Evolutionary conservation across 23 tunicate genomes (phyloP).

Genomic region (Aplidium turbinatum): DNA sequence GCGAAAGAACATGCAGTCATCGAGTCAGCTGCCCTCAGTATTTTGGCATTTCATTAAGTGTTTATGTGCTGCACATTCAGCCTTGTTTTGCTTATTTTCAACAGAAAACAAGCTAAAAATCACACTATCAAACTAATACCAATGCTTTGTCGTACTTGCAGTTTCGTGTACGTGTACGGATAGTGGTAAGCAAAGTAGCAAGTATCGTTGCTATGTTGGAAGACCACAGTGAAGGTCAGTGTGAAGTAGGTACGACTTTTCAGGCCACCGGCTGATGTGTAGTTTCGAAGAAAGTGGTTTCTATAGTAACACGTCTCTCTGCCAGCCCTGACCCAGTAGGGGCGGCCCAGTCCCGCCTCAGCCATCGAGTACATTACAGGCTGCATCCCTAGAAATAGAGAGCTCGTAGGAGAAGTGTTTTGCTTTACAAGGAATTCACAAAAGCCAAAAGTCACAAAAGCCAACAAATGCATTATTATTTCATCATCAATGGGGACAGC

Average conservation of each 20-base stretch:
- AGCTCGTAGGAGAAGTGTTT: background rate
- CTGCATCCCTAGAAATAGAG: slow-evolving; percentile 82
- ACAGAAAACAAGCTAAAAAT: background rate
- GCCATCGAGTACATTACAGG: slow-evolving; percentile 93
- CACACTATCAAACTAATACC: background rate
- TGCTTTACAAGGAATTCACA: too few relatives aligned
- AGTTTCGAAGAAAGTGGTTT: slow-evolving; percentile 72
- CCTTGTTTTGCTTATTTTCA: background rate
- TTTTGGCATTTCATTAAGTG: too few relatives aligned
- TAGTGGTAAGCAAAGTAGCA: slow-evolving; percentile 96
- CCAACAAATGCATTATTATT: too few relatives aligned
- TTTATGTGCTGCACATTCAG: too few relatives aligned
- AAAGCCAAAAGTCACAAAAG: too few relatives aligned
- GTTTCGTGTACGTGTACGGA: slow-evolving; percentile 94
- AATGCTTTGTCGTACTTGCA: slow-evolving; percentile 62
- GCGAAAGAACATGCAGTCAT: too few relatives aligned
- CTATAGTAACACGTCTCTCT: slow-evolving; percentile 81
- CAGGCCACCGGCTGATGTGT: slow-evolving; percentile 59
- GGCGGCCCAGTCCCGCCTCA: slow-evolving; percentile 82
- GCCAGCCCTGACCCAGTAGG: slow-evolving; percentile 82
- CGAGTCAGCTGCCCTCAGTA: too few relatives aligned
- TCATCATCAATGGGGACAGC: too few relatives aligned
- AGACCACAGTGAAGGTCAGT: slow-evolving; percentile 77
- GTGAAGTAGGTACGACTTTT: slow-evolving; percentile 66
- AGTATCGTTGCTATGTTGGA: slow-evolving; percentile 62